Percentiles rank a stretch among this genome's conserved stretches.
Conservation (phyloP, 2,113 vertebrate species). For the Climacteris rufus region DNA sequence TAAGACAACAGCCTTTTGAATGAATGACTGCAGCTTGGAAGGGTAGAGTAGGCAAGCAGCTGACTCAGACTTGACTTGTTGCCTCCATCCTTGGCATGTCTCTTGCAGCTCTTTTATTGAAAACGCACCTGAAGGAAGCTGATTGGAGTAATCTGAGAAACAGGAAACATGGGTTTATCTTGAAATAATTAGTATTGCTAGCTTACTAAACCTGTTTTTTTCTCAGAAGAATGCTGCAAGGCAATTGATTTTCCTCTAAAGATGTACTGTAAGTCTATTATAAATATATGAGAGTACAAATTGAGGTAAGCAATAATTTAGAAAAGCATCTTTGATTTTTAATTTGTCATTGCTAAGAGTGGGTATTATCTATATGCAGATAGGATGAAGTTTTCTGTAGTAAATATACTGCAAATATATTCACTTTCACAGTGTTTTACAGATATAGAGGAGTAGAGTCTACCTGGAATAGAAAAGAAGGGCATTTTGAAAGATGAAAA, state of each 20-base stretch:
- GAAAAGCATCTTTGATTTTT: not conserved
- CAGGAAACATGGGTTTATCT: not conserved
- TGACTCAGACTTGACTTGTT: not conserved
- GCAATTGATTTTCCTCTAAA: not conserved
- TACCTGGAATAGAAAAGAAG: not conserved
- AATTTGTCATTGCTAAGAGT: not conserved
- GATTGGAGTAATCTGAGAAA: not conserved
- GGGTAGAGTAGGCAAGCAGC: not conserved
- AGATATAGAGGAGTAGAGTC: not conserved
- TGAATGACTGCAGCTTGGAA: not conserved
- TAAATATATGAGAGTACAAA: not conserved
- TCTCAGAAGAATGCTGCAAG: not conserved
- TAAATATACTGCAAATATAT: not conserved
- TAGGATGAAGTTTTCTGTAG: not conserved
- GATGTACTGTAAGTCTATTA: not conserved
- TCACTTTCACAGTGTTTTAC: not conserved
- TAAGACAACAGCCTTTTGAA: not conserved
- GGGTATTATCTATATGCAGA: not conserved
- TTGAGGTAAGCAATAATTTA: not conserved
- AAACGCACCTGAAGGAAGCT: not conserved
- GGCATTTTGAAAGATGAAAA: not conserved
- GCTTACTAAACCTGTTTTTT: not conserved
- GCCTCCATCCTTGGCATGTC: not conserved
- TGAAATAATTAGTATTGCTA: not conserved
- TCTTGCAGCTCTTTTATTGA: not conserved